Percentiles rank a stretch among this genome's conserved stretches.
Evolutionary conservation across 2,113 vertebrate genomes (phyloP).

Genomic region (Columba janthina): DNA sequence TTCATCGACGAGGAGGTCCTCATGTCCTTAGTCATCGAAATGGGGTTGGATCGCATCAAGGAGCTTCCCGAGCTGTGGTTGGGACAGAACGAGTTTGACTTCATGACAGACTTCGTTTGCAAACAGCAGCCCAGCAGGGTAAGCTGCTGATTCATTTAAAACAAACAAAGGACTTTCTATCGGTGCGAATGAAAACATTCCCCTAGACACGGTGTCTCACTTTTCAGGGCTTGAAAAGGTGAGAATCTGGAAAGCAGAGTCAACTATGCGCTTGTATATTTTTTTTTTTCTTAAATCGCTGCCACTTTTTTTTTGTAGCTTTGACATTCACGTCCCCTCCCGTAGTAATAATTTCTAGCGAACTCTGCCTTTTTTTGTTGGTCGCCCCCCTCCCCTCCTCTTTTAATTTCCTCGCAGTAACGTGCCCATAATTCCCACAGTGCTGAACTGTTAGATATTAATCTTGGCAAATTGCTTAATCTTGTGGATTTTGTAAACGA

Average conservation of each 20-base stretch:
- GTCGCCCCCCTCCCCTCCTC: background rate
- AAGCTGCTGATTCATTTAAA: conserved; percentile 82
- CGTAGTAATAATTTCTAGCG: conserved; percentile 71
- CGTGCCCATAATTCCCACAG: conserved; percentile 72
- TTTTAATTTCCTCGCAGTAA: conserved; percentile 59
- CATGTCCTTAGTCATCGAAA: conserved; percentile 90
- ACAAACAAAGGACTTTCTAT: conserved; percentile 72
- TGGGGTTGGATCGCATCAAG: conserved; percentile 92
- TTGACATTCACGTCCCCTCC: conserved; percentile 71
- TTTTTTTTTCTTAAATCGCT: conserved; percentile 24
- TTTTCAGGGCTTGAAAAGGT: conserved; percentile 79
- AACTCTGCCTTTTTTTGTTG: conserved; percentile 71
- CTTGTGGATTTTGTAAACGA: conserved; percentile 78
- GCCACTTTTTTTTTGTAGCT: conserved; percentile 69
- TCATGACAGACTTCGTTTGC: conserved; percentile 92
- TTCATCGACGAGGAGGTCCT: conserved; percentile 92
- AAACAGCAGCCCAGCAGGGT: conserved; percentile 91
- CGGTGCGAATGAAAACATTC: conserved; percentile 83
- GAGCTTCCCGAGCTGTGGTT: conserved; percentile 91
- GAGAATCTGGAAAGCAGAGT: conserved; percentile 83
- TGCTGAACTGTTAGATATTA: conserved; percentile 77
- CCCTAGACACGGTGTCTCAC: conserved; percentile 81
- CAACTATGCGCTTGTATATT: conserved; percentile 81
- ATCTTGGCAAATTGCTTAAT: conserved; percentile 80
- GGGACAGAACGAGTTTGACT: conserved; percentile 91